Percentiles rank a stretch among this genome's conserved stretches.
Conservation (phyloP, 2,113 vertebrate species). For the Scortum barcoo region DNA sequence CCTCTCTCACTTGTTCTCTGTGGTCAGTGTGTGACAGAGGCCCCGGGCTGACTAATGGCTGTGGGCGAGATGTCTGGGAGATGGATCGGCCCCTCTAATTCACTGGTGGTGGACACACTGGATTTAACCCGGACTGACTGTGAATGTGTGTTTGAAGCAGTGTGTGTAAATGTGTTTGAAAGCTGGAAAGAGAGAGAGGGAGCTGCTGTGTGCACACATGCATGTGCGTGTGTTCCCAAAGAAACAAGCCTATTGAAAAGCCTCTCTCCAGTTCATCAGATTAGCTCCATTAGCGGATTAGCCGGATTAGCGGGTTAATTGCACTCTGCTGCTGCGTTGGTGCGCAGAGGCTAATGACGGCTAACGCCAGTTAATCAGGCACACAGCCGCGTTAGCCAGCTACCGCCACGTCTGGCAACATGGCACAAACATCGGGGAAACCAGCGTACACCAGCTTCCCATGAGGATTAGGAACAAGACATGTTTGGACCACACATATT, state of each 20-base stretch:
- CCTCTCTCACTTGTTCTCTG: conserved; percentile 40
- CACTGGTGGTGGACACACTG: conserved; percentile 69
- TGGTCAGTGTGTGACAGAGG: conserved; percentile 73
- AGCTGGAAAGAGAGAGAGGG: conserved; percentile 30
- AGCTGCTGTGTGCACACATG: conserved; percentile 36
- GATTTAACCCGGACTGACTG: conserved; percentile 63
- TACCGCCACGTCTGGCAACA: conserved; percentile 79
- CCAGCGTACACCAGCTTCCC: conserved; percentile 70
- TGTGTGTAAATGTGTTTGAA: conserved; percentile 64
- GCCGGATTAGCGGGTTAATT: conserved; percentile 84
- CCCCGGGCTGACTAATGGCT: conserved; percentile 72
- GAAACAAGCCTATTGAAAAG: conserved; percentile 71
- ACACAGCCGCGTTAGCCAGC: conserved; percentile 78
- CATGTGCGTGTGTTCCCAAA: conserved; percentile 55
- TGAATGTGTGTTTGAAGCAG: conserved; percentile 51
- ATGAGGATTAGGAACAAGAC: conserved; percentile 79
- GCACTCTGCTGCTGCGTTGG: conserved; percentile 80
- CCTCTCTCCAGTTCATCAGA: conserved; percentile 79
- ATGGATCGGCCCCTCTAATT: conserved; percentile 65
- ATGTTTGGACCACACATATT: conserved; percentile 57
- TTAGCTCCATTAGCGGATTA: conserved; percentile 85
- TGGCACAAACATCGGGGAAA: conserved; percentile 77
- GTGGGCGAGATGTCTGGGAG: conserved; percentile 69
- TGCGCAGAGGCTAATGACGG: conserved; percentile 79
- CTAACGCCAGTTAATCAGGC: conserved; percentile 80